These are phyloP conservation scores for Zaprionus gabonicus DNA, from an alignment of 1,140 invertebrate species.

Conservation along the genomic window DNA sequence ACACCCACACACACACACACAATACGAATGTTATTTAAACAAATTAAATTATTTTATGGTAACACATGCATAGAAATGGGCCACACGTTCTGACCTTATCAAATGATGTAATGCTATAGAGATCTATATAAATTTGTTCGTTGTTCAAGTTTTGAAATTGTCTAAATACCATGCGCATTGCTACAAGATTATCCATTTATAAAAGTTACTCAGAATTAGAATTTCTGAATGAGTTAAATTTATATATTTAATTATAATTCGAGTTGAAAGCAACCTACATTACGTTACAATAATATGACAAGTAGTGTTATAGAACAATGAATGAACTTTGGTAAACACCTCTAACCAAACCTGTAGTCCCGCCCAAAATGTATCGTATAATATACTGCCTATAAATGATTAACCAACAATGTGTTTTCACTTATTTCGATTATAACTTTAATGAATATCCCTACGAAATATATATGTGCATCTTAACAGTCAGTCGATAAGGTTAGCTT, in stretches of 20 bases:
- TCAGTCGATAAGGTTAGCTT: too few species aligned
- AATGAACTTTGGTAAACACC: slow-evolving; percentile 11
- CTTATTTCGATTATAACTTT: neutral
- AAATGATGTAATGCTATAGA: slow-evolving; percentile 17
- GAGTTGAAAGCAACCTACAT: slow-evolving; percentile 7
- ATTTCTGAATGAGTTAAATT: neutral
- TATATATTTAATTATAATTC: slow-evolving; percentile 3
- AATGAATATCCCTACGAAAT: too few species aligned
- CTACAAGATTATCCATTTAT: slow-evolving; percentile 3
- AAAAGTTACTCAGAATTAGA: neutral
- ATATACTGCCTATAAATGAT: slow-evolving; percentile 43
- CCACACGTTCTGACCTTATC: slow-evolving; percentile 22
- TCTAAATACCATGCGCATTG: slow-evolving; percentile 8
- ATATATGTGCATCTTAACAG: too few species aligned
- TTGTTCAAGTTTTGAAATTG: slow-evolving; percentile 27
- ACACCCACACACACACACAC: neutral
- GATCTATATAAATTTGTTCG: slow-evolving; percentile 17
- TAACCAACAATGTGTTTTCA: slow-evolving; percentile 4
- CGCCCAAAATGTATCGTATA: slow-evolving; percentile 33
- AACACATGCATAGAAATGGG: slow-evolving; percentile 20
- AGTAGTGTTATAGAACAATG: slow-evolving; percentile 16
- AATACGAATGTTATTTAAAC: slow-evolving; percentile 12
- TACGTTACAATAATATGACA: slow-evolving; percentile 2
- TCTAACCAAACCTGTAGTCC: slow-evolving; percentile 8
- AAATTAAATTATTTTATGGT: slow-evolving; percentile 40